Conservation (phyloP, 1,140 invertebrate species). For the Pogonus chalceus region DNA sequence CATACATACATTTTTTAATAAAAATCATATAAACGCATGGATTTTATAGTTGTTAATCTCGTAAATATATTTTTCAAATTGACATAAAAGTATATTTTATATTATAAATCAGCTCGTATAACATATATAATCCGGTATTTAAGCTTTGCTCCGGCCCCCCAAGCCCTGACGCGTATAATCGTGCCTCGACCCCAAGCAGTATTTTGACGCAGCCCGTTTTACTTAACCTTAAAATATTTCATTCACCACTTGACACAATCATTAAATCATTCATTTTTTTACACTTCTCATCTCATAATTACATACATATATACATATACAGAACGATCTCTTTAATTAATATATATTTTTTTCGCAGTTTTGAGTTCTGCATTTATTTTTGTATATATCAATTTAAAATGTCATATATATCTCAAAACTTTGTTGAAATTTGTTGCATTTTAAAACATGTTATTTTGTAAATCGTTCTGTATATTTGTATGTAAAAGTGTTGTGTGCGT, state of each 20-base stretch:
- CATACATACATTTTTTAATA: not conserved
- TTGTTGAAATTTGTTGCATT: no score
- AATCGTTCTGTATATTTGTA: conserved; percentile 15
- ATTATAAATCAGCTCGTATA: not conserved
- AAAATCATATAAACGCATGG: not conserved
- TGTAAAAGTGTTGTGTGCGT: conserved; percentile 8
- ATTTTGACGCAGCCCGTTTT: conserved; percentile 6
- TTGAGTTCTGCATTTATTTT: no score
- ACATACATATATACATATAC: no score
- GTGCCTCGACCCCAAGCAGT: conserved; percentile 6
- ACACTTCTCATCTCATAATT: no score
- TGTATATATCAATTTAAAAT: no score
- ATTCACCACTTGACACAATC: not conserved
- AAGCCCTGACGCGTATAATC: not conserved
- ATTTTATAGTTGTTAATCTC: not conserved
- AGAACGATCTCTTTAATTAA: no score
- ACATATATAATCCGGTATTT: not conserved
- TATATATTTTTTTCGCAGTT: no score
- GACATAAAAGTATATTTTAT: not conserved
- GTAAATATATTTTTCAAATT: conserved; percentile 3
- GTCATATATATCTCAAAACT: no score
- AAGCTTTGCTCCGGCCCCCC: conserved; percentile 3
- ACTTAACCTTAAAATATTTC: not conserved
- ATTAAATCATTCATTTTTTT: not conserved
- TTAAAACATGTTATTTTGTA: no score